phyloP scores from a whole-genome alignment of 2,888 invertebrate genomes.

The Clostera curtula region DNA sequence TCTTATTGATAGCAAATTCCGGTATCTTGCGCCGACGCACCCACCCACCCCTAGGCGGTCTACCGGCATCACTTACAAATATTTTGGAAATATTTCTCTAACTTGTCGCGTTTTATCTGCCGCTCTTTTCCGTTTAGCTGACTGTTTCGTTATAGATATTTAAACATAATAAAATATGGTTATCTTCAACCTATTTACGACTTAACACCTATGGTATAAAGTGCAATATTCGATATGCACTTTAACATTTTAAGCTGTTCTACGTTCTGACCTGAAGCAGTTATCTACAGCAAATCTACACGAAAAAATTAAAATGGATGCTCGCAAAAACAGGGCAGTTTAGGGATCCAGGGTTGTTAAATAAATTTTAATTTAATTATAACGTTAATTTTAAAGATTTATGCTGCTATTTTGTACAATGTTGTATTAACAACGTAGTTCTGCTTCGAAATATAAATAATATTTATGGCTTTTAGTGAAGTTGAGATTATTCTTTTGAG shows the following conservation, averaged over 20 bases:
- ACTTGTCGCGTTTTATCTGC: conserved; percentile 72
- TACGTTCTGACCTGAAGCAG: conserved; percentile 23
- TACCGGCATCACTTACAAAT: conserved; percentile 62
- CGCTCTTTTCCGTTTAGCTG: conserved; percentile 70
- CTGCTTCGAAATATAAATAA: conserved; percentile 1
- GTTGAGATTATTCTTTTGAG: too few relatives aligned
- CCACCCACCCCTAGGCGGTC: conserved; percentile 43
- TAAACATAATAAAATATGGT: conserved; percentile 3
- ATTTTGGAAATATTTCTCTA: conserved; percentile 74
- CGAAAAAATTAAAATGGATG: conserved; percentile 63
- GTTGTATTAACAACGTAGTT: conserved; percentile 4
- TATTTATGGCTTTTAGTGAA: conserved; percentile 2
- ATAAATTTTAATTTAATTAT: conserved; percentile 36
- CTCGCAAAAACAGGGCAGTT: conserved; percentile 56
- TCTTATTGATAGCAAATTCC: conserved; percentile 30
- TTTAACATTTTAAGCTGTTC: conserved; percentile 11
- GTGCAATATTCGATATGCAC: neutral
- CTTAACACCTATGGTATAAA: neutral
- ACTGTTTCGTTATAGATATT: conserved; percentile 38
- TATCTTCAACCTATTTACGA: conserved; percentile 4
- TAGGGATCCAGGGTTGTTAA: conserved; percentile 47
- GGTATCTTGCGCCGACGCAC: conserved; percentile 21
- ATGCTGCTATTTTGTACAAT: conserved; percentile 9
- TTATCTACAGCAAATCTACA: conserved; percentile 69
- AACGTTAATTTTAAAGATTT: conserved; percentile 25